phyloP scores from a whole-genome alignment of 1,140 invertebrate genomes.

The Penaeus chinensis region DNA sequence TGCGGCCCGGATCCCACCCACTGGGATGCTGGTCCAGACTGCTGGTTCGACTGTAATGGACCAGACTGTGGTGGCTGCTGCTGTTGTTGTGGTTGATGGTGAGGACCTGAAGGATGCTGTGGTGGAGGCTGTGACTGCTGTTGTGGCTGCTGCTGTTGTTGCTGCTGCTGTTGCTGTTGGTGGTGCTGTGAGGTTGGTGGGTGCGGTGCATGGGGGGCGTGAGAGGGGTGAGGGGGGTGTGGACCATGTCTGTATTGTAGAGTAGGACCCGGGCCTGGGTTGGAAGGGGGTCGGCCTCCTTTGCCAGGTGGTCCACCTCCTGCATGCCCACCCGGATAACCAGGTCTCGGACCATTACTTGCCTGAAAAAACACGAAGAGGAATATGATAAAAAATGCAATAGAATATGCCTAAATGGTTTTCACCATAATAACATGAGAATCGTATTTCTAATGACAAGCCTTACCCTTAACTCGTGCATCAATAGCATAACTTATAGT shows the following conservation, averaged over 20 bases:
- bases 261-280: slow-evolving; percentile 44
- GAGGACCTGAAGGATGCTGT: background rate
- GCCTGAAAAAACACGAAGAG: slow-evolving; percentile 27
- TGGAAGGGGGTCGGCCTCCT: slow-evolving; percentile 57
- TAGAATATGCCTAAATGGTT: too few relatives aligned
- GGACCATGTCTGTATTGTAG: slow-evolving; percentile 44
- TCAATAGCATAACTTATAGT: too few relatives aligned
- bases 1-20: slow-evolving; percentile 33
- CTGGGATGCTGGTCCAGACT: background rate
- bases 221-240: slow-evolving; percentile 38
- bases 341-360: slow-evolving; percentile 54
- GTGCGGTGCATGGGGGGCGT: slow-evolving; percentile 13
- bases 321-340: slow-evolving; percentile 41
- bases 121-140: slow-evolving; percentile 20
- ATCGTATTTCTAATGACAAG: too few relatives aligned
- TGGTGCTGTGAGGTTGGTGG: background rate
- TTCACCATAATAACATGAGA: too few relatives aligned
- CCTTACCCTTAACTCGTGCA: too few relatives aligned
- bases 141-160: slow-evolving; percentile 19
- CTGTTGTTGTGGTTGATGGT: slow-evolving; percentile 12
- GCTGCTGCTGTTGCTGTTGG: slow-evolving; percentile 33
- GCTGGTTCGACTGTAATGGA: slow-evolving; percentile 2
- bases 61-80: slow-evolving; percentile 28
- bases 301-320: slow-evolving; percentile 55
- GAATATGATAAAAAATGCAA: background rate